Conservation (phyloP, 2,113 vertebrate species). For the Sinocyclocheilus anshuiensis region DNA sequence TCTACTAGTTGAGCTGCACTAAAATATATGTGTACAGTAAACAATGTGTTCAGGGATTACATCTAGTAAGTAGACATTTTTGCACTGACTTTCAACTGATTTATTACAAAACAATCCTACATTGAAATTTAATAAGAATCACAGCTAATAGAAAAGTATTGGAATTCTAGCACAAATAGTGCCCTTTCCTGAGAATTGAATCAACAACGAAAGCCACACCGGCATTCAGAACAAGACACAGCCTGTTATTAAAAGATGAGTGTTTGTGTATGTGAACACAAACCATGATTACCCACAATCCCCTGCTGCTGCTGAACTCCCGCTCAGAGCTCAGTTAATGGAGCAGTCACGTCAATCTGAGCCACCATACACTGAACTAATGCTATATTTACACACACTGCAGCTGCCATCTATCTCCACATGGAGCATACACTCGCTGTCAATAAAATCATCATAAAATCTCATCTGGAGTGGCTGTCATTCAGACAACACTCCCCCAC, state of each 20-base stretch:
- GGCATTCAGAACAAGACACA: not conserved
- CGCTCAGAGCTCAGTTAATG: constrained; percentile 33
- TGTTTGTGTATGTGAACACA: not conserved
- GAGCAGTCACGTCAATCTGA: constrained; percentile 59
- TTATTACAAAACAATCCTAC: not conserved
- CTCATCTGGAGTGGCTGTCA: not conserved
- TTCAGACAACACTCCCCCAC: not conserved
- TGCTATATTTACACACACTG: constrained; percentile 63
- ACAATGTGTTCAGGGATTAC: too few species aligned
- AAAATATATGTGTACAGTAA: too few species aligned
- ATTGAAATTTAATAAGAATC: not conserved
- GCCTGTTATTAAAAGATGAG: not conserved
- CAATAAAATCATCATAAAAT: constrained; percentile 47
- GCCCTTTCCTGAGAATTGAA: not conserved
- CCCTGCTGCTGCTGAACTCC: constrained; percentile 17
- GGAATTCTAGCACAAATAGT: not conserved
- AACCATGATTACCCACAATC: constrained; percentile 40
- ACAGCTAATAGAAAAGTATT: not conserved
- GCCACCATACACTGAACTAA: constrained; percentile 39
- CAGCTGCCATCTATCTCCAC: constrained; percentile 46
- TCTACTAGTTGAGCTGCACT: too few species aligned
- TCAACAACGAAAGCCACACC: not conserved
- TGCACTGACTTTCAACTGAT: not conserved
- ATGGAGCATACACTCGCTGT: constrained; percentile 29
- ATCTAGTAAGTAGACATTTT: too few species aligned